These are phyloP conservation scores for Oryzias celebensis DNA, from an alignment of 2,113 vertebrate genomes.

Conservation along the genomic window DNA sequence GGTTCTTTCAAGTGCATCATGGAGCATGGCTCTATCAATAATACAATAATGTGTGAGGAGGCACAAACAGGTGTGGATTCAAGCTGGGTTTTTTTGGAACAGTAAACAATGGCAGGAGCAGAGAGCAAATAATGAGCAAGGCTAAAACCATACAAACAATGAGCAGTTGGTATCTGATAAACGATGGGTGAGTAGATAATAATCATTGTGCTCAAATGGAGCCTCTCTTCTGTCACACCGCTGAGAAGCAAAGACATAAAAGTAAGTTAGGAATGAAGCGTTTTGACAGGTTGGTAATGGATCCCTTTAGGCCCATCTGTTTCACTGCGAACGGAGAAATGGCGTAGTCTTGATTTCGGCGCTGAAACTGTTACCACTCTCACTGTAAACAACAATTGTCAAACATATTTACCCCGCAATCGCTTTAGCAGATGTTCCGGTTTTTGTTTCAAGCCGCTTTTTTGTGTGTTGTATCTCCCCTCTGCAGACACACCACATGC, in stretches of 20 bases:
- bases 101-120: constrained; percentile 60
- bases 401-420: constrained; percentile 87
- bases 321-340: constrained; percentile 82
- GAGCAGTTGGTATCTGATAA: constrained; percentile 70
- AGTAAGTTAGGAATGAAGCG: constrained; percentile 81
- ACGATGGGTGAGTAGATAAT: constrained; percentile 71
- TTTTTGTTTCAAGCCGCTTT: constrained; percentile 81
- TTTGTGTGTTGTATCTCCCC: constrained; percentile 80
- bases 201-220: constrained; percentile 70
- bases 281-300: constrained; percentile 85
- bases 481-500: constrained; percentile 75
- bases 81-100: constrained; percentile 43
- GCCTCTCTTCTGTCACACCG: constrained; percentile 67
- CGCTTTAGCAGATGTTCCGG: constrained; percentile 86
- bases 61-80: constrained; percentile 55
- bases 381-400: constrained; percentile 90
- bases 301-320: constrained; percentile 85
- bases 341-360: constrained; percentile 79
- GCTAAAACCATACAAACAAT: constrained; percentile 50
- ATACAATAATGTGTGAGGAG: constrained; percentile 56
- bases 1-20: constrained; percentile 52
- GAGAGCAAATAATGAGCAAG: constrained; percentile 40
- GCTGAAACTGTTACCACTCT: constrained; percentile 85
- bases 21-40: constrained; percentile 54
- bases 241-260: constrained; percentile 78